Conservation (phyloP, 2,888 invertebrate genomes). For the Metopia argyrocephala region DNA sequence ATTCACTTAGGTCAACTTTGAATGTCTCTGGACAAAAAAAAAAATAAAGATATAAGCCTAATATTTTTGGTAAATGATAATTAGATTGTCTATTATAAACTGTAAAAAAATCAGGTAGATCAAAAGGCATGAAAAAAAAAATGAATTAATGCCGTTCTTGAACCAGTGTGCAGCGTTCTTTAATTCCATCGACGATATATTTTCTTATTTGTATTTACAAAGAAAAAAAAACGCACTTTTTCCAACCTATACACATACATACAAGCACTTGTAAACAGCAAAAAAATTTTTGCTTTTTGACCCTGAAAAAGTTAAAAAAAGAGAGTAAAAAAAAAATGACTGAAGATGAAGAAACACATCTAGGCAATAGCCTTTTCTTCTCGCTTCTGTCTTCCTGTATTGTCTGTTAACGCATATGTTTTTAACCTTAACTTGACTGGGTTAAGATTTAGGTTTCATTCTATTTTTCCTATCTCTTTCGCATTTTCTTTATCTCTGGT, state of each 20-base stretch:
- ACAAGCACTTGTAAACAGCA: conserved; percentile 3
- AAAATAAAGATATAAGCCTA: too few species aligned
- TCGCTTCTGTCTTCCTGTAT: neutral
- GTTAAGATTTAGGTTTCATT: conserved; percentile 6
- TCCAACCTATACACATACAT: too few species aligned
- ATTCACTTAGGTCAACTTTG: too few species aligned
- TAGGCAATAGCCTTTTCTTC: conserved; percentile 5
- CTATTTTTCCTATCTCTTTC: neutral
- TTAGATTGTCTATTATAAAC: too few species aligned
- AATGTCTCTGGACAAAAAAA: too few species aligned
- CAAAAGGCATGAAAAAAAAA: too few species aligned
- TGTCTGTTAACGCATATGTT: conserved; percentile 22
- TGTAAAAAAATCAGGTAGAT: too few species aligned
- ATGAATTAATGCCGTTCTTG: too few species aligned
- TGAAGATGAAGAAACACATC: conserved; percentile 10
- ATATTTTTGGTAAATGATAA: too few species aligned
- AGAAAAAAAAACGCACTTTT: neutral
- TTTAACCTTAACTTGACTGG: conserved; percentile 24
- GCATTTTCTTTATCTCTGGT: neutral
- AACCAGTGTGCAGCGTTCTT: too few species aligned
- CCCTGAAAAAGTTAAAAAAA: conserved; percentile 39
- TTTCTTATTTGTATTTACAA: neutral
- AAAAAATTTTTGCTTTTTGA: conserved; percentile 55
- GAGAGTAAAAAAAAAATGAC: conserved; percentile 12
- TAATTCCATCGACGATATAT: too few species aligned